Evolutionary conservation across 2,797 vertebrate genomes (phyloP).

Genomic region (Neomorphus geoffroyi): DNA sequence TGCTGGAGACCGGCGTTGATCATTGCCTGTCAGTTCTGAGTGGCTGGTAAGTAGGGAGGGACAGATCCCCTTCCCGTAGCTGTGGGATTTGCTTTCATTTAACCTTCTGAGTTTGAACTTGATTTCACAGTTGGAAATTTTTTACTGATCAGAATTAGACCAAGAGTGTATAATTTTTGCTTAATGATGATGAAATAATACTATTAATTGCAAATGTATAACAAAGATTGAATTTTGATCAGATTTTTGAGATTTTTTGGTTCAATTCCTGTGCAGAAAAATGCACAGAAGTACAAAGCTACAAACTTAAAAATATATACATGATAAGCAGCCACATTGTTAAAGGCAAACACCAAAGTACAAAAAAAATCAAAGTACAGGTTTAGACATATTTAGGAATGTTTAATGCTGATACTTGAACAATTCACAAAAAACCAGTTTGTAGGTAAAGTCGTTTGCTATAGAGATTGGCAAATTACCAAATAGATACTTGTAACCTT

Average conservation of each 20-base stretch:
- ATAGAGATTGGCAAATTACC: background rate
- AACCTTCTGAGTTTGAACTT: background rate
- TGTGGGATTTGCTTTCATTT: background rate
- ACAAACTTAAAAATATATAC: background rate
- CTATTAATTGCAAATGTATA: background rate
- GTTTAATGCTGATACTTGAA: background rate
- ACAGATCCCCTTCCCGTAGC: accelerated
- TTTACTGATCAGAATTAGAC: background rate
- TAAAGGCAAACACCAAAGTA: background rate
- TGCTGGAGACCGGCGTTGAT: background rate
- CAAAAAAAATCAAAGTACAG: background rate
- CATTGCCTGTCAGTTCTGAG: background rate
- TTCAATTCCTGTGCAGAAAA: background rate
- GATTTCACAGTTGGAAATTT: background rate
- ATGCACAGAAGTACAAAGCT: background rate
- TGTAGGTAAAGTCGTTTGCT: background rate
- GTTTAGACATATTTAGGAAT: background rate
- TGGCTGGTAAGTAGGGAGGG: background rate
- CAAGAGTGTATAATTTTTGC: background rate
- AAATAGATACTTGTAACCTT: background rate
- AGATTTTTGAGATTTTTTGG: background rate
- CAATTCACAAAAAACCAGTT: background rate
- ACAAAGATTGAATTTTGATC: background rate
- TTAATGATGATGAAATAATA: background rate
- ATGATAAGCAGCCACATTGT: background rate